A percentile compares a stretch with the other conserved stretches of the same genome.
Evolutionary conservation across 2,888 invertebrate genomes (phyloP).

Genomic region (Pandemis heparana): DNA sequence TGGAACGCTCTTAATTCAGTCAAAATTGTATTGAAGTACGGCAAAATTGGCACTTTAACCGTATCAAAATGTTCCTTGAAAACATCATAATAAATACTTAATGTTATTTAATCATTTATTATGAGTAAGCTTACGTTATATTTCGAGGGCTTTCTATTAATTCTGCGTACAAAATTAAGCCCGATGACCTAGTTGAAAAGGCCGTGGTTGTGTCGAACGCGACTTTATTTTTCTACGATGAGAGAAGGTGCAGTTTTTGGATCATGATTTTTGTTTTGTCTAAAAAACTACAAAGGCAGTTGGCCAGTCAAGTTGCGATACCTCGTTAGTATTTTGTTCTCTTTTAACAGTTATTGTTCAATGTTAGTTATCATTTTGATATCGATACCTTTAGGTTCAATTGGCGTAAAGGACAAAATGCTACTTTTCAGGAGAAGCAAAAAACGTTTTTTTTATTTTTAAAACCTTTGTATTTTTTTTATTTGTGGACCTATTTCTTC

Average conservation of each 20-base stretch:
- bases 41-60: background rate
- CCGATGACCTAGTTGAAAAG: slow-evolving; percentile 4
- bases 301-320: background rate
- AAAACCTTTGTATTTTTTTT: too few relatives aligned
- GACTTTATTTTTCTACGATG: background rate
- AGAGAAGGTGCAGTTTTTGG: slow-evolving; percentile 10
- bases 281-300: background rate
- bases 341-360: background rate
- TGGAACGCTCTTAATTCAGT: background rate
- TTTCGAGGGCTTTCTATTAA: slow-evolving; percentile 11
- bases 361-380: too few relatives aligned
- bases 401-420: too few relatives aligned
- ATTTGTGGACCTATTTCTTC: too few relatives aligned
- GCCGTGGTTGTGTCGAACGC: background rate
- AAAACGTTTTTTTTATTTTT: too few relatives aligned
- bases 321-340: background rate
- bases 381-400: too few relatives aligned
- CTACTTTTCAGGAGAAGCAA: too few relatives aligned
- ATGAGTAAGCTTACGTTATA: slow-evolving; percentile 1
- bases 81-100: too few relatives aligned
- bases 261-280: background rate
- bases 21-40: background rate
- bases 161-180: slow-evolving; percentile 6
- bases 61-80: background rate
- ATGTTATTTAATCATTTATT: background rate